phyloP scores from a whole-genome alignment of 2,113 vertebrate species.

The Odobenus rosmarus region DNA sequence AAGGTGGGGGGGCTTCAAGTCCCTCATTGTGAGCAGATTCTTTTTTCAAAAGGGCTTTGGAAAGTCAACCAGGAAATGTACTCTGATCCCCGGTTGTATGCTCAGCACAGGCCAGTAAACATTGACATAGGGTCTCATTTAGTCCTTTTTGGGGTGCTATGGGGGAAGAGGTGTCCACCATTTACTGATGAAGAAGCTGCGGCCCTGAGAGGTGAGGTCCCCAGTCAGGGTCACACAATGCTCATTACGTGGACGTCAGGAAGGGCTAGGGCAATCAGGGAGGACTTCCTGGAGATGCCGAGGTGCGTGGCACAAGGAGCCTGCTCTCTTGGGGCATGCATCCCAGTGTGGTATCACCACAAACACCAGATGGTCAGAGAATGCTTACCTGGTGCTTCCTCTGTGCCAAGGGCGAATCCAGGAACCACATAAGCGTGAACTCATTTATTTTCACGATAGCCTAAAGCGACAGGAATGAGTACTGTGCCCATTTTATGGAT shows the following conservation, averaged over 20 bases:
- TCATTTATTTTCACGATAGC: not conserved
- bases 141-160: fast-evolving
- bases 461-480: fast-evolving
- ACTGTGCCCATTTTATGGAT: not conserved
- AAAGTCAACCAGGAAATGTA: too few relatives aligned
- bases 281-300: not conserved
- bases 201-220: not conserved
- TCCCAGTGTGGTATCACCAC: not conserved
- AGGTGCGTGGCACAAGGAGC: not conserved
- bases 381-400: not conserved
- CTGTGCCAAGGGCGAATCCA: not conserved
- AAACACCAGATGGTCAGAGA: not conserved
- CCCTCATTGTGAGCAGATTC: not conserved
- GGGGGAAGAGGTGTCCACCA: not conserved
- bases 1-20: not conserved
- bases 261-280: not conserved
- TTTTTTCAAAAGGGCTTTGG: not conserved
- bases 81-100: too few relatives aligned
- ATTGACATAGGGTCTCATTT: not conserved
- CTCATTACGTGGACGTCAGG: fast-evolving
- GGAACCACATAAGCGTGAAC: too few relatives aligned
- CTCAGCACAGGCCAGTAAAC: not conserved
- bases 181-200: not conserved
- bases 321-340: not conserved
- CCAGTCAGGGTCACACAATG: not conserved